These are phyloP conservation scores for Chaitophorus viminalis DNA, from an alignment of 2,888 invertebrate genomes.

Conservation along the genomic window DNA sequence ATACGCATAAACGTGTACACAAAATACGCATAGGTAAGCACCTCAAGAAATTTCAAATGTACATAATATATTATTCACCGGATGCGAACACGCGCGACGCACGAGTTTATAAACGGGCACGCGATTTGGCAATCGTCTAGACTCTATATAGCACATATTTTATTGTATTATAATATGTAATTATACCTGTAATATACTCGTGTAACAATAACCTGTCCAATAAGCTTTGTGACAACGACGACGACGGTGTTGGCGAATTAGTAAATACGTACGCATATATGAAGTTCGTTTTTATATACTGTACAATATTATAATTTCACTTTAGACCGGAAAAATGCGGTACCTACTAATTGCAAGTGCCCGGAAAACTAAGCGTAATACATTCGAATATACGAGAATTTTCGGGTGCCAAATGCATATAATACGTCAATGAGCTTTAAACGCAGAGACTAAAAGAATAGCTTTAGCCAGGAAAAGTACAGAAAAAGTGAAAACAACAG, in stretches of 20 bases:
- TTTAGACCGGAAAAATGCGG: background rate
- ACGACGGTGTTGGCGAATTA: background rate
- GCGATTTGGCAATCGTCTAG: conserved; percentile 26
- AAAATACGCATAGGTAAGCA: background rate
- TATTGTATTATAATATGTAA: background rate
- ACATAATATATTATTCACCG: background rate
- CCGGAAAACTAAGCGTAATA: too few relatives aligned
- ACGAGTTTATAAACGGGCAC: background rate
- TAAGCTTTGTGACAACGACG: background rate
- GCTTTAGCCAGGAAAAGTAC: too few relatives aligned
- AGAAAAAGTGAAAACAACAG: background rate
- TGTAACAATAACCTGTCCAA: background rate
- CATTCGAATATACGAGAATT: too few relatives aligned
- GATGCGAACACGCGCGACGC: background rate
- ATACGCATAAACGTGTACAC: background rate
- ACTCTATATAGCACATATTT: background rate
- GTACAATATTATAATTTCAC: background rate
- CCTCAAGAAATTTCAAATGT: background rate
- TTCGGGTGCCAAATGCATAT: background rate
- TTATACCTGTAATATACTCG: background rate
- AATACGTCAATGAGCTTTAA: background rate
- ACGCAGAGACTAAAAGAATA: background rate
- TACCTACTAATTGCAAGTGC: too few relatives aligned
- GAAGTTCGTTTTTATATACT: too few relatives aligned
- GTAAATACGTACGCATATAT: background rate